phyloP scores from a whole-genome alignment of 1,140 invertebrate species.

The Lerema accius region DNA sequence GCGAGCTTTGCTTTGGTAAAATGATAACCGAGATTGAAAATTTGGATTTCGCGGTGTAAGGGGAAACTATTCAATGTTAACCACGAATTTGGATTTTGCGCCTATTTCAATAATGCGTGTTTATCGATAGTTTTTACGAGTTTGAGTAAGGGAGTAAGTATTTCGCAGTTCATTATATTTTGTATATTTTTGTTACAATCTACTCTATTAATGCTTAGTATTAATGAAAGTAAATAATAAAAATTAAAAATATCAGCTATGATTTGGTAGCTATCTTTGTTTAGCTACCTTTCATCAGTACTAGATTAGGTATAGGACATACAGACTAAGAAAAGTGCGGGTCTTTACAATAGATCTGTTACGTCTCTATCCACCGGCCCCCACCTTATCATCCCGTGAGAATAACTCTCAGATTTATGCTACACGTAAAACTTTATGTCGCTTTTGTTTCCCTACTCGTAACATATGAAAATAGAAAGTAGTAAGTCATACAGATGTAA shows the following conservation, averaged over 20 bases:
- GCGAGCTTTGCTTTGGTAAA: conserved; percentile 79
- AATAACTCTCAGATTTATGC: conserved; percentile 78
- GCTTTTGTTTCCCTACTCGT: conserved; percentile 64
- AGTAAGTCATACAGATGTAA: conserved; percentile 22
- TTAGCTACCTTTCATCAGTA: no score
- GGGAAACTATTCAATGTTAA: conserved; percentile 50
- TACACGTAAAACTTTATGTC: conserved; percentile 77
- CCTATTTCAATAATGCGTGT: no score
- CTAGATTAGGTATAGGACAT: no score
- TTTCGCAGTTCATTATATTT: no score
- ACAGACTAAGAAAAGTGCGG: not conserved
- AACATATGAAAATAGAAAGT: conserved; percentile 44
- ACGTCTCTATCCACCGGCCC: conserved; percentile 32
- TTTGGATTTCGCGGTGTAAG: conserved; percentile 65
- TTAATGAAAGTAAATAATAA: no score
- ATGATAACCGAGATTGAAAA: conserved; percentile 82
- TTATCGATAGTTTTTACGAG: no score
- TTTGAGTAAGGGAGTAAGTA: no score
- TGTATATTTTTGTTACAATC: no score
- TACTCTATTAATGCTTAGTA: no score
- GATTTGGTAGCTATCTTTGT: no score
- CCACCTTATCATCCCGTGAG: conserved; percentile 72
- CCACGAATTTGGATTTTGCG: no score
- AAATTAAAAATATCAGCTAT: no score
- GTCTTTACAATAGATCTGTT: not conserved